These are phyloP conservation scores for Eulemur macaco DNA, from an alignment of 2,113 vertebrate genomes.

Conservation along the genomic window DNA sequence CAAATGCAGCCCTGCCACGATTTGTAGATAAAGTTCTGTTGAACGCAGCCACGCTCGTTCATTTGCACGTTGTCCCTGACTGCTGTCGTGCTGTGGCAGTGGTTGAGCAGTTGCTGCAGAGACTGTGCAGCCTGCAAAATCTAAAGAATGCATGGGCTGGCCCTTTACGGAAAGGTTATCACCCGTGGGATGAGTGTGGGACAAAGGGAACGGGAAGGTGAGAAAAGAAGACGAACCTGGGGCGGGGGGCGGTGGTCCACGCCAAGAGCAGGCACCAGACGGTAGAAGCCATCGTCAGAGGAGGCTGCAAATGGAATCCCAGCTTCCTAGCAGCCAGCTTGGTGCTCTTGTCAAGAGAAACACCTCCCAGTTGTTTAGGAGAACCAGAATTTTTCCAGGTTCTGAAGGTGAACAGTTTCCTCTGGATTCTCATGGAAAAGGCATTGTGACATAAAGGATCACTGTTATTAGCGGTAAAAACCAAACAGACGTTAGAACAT, in stretches of 20 bases:
- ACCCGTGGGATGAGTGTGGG: background rate
- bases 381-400: background rate
- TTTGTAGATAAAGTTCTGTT: rapidly evolving
- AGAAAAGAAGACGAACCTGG: too few relatives aligned
- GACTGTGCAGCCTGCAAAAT: background rate
- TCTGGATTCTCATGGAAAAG: background rate
- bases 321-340: background rate
- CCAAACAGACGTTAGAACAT: rapidly evolving
- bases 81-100: rapidly evolving
- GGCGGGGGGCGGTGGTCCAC: too few relatives aligned
- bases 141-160: background rate
- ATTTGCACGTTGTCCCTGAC: rapidly evolving
- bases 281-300: rapidly evolving
- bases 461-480: background rate
- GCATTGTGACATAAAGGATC: rapidly evolving
- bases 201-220: background rate
- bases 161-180: background rate
- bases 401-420: background rate
- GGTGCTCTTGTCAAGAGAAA: background rate
- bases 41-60: rapidly evolving
- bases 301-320: too few relatives aligned
- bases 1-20: rapidly evolving
- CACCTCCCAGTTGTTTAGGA: rapidly evolving
- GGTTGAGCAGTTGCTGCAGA: background rate
- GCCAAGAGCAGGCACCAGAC: rapidly evolving